phyloP scores from a whole-genome alignment of 2,113 vertebrate species.

The Neogobius melanostomus region DNA sequence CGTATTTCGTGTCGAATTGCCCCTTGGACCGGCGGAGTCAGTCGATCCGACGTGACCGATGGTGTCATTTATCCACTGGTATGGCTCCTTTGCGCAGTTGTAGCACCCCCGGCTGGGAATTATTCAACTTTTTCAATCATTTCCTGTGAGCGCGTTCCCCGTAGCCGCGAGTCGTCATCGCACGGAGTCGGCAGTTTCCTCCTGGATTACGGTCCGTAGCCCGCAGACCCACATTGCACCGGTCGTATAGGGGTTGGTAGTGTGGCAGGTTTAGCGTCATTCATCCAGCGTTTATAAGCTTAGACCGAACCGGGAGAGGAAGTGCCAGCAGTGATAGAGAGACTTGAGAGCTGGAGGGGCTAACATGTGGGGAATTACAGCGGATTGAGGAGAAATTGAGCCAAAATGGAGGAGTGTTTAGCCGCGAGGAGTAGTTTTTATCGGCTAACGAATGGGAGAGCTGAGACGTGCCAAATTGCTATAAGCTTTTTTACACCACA shows the following conservation, averaged over 20 bases:
- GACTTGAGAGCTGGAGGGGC: constrained; percentile 31
- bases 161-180: constrained; percentile 54
- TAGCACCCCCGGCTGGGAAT: constrained; percentile 46
- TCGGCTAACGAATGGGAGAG: constrained; percentile 37
- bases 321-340: constrained; percentile 36
- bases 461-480: constrained; percentile 58
- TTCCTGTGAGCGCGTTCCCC: constrained; percentile 18
- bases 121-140: constrained; percentile 49
- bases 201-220: constrained; percentile 47
- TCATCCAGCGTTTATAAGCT: constrained; percentile 67
- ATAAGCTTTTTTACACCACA: constrained; percentile 34
- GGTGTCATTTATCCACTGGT: constrained; percentile 32
- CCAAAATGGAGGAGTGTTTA: constrained; percentile 24
- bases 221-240: constrained; percentile 42
- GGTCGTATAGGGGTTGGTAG: neutral
- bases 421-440: constrained; percentile 50
- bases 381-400: constrained; percentile 37
- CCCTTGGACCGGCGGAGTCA: constrained; percentile 13
- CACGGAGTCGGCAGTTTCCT: constrained; percentile 43
- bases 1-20: constrained; percentile 11
- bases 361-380: constrained; percentile 35
- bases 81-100: constrained; percentile 18
- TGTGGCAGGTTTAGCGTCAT: constrained; percentile 57
- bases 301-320: constrained; percentile 38
- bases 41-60: constrained; percentile 13